Percentiles rank a stretch among this genome's conserved stretches.
These are phyloP conservation scores for Hydriomena furcata DNA, from an alignment of 2,888 invertebrate genomes.

Conservation along the genomic window DNA sequence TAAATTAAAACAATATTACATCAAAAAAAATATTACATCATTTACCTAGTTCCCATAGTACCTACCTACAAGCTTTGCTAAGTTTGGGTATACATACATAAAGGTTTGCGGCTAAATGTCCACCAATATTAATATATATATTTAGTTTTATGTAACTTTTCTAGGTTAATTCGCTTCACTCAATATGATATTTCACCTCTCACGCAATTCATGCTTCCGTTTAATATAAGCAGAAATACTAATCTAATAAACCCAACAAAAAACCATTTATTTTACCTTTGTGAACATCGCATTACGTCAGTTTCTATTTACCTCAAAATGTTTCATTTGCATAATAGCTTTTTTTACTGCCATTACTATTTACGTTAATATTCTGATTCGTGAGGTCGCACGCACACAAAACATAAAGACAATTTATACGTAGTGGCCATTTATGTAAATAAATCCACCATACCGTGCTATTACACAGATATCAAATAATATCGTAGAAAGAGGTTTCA, in stretches of 20 bases:
- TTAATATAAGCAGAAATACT: slow-evolving; percentile 51
- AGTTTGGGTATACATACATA: too few relatives aligned
- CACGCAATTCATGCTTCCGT: slow-evolving; percentile 48
- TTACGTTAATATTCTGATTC: slow-evolving; percentile 82
- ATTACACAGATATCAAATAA: slow-evolving; percentile 65
- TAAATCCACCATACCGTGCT: slow-evolving; percentile 75
- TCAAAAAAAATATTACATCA: too few relatives aligned
- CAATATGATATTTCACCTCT: slow-evolving; percentile 4
- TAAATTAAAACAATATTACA: too few relatives aligned
- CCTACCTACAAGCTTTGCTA: too few relatives aligned
- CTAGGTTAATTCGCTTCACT: background rate
- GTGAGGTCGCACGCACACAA: slow-evolving; percentile 81
- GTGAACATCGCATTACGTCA: slow-evolving; percentile 75
- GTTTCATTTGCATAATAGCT: slow-evolving; percentile 83
- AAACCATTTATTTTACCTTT: slow-evolving; percentile 76
- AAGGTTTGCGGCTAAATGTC: too few relatives aligned
- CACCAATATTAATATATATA: too few relatives aligned
- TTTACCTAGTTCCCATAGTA: too few relatives aligned
- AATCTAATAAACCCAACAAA: slow-evolving; percentile 64
- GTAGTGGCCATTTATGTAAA: slow-evolving; percentile 81
- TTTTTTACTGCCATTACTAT: slow-evolving; percentile 79
- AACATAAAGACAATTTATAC: slow-evolving; percentile 81
- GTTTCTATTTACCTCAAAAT: slow-evolving; percentile 81
- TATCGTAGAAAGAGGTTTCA: background rate
- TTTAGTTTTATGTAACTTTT: too few relatives aligned